Percentiles rank a stretch among this genome's conserved stretches.
Conservation (phyloP, 2,888 invertebrate species). For the Cerastoderma edule region DNA sequence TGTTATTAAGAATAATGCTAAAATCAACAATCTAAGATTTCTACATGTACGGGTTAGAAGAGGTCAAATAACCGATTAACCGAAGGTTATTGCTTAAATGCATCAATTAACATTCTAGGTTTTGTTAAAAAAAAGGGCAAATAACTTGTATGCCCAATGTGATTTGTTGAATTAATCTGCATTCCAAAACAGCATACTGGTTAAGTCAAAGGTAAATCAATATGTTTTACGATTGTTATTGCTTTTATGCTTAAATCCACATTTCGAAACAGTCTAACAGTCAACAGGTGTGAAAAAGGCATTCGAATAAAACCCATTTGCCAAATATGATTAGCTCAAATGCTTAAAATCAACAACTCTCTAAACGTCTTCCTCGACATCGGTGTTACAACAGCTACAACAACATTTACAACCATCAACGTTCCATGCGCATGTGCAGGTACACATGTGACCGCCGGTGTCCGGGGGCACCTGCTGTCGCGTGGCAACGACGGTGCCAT, state of each 20-base stretch:
- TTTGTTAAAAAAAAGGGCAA: too few relatives aligned
- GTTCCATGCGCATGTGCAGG: slow-evolving; percentile 49
- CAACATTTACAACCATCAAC: slow-evolving; percentile 34
- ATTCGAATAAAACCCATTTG: not conserved
- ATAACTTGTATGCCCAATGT: too few relatives aligned
- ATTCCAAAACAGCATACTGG: too few relatives aligned
- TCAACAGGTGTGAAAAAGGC: too few relatives aligned
- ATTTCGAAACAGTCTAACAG: too few relatives aligned
- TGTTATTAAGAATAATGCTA: too few relatives aligned
- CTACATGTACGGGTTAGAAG: too few relatives aligned
- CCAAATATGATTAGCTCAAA: not conserved
- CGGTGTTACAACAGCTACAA: slow-evolving; percentile 35
- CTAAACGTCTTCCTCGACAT: slow-evolving; percentile 30
- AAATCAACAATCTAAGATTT: too few relatives aligned
- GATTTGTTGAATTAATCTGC: too few relatives aligned
- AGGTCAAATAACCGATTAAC: too few relatives aligned
- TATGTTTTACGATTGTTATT: not conserved
- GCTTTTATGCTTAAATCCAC: not conserved
- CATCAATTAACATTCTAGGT: too few relatives aligned
- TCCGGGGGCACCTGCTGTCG: slow-evolving; percentile 21
- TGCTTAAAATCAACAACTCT: slow-evolving; percentile 1
- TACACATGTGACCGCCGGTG: slow-evolving; percentile 28
- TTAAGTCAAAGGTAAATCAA: not conserved
- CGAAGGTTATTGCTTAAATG: too few relatives aligned
- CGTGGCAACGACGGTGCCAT: not conserved